Percentiles rank a stretch among this genome's conserved stretches.
Evolutionary conservation across 2,113 vertebrate genomes (phyloP).

Genomic region (Oreotragus oreotragus): DNA sequence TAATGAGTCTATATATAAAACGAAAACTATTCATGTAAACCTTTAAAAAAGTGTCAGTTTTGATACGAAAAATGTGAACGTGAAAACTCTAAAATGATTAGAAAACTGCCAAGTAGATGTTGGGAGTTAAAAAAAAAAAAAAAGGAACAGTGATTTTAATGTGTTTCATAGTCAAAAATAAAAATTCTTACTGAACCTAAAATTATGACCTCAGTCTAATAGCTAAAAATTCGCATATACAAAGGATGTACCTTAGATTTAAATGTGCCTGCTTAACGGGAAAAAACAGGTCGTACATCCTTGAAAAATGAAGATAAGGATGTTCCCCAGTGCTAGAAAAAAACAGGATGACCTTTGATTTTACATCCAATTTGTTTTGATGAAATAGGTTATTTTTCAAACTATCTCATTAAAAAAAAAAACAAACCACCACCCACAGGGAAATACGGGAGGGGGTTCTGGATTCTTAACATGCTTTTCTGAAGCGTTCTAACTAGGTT

Average conservation of each 20-base stretch:
- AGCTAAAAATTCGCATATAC: neutral
- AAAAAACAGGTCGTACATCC: neutral
- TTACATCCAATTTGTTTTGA: neutral
- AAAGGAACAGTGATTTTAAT: neutral
- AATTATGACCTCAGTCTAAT: neutral
- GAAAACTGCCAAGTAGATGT: neutral
- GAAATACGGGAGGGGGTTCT: neutral
- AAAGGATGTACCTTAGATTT: neutral
- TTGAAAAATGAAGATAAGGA: neutral
- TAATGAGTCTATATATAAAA: neutral
- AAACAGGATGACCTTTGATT: neutral
- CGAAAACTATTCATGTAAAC: neutral
- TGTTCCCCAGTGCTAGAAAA: neutral
- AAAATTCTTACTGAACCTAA: neutral
- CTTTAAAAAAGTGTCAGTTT: neutral
- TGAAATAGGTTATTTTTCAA: neutral
- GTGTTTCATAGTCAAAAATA: conserved; percentile 12
- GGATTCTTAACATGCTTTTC: neutral
- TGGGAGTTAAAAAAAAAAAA: neutral
- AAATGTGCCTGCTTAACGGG: neutral
- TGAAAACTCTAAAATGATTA: neutral
- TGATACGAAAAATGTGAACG: neutral
- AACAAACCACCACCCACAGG: too few relatives aligned
- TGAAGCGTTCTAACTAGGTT: neutral
- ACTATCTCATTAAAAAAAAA: neutral